Evolutionary conservation across 2,888 invertebrate species (phyloP).

Genomic region (Ptilodon capucinus): DNA sequence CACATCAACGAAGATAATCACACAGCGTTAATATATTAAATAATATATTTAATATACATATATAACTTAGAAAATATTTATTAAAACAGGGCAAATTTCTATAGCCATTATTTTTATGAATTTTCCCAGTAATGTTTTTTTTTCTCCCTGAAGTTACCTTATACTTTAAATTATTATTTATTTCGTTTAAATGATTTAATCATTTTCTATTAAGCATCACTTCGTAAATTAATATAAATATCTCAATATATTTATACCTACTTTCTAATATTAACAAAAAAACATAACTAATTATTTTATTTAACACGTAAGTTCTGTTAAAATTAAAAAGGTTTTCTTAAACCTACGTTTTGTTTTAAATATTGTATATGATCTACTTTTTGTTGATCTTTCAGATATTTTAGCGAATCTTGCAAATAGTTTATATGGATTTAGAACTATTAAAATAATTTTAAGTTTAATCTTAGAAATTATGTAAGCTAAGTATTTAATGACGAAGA

Average conservation of each 20-base stretch:
- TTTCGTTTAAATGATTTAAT: background rate
- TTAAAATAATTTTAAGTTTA: background rate
- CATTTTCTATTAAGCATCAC: background rate
- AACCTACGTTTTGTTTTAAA: constrained; percentile 9
- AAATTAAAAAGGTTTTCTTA: background rate
- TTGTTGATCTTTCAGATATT: constrained; percentile 46
- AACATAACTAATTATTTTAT: no score
- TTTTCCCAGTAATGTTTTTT: background rate
- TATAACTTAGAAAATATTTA: no score
- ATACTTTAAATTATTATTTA: background rate
- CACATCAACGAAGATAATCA: background rate
- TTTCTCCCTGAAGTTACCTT: background rate
- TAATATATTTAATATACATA: background rate
- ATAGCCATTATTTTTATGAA: background rate
- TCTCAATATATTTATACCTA: background rate
- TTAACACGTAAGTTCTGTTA: background rate
- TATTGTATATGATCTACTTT: constrained; percentile 29
- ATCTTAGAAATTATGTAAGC: background rate
- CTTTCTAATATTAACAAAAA: no score
- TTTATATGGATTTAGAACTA: background rate
- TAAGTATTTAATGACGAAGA: background rate
- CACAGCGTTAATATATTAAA: background rate
- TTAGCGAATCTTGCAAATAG: constrained; percentile 30
- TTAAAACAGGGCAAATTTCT: no score
- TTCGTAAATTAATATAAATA: background rate